These are phyloP conservation scores for Agrilus biguttatus DNA, from an alignment of 2,888 invertebrate species.

Conservation along the genomic window DNA sequence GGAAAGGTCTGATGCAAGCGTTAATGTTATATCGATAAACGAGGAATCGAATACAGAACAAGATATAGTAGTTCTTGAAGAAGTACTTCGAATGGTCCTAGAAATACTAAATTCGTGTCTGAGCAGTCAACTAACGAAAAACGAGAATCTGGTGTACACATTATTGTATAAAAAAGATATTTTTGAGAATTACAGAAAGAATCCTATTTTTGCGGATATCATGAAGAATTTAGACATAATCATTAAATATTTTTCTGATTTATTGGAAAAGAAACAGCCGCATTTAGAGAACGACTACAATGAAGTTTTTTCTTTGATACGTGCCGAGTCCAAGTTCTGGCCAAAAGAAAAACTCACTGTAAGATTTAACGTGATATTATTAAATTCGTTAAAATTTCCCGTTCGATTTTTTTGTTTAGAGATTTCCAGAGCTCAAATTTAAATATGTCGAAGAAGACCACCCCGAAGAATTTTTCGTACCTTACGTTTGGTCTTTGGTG, in stretches of 20 bases:
- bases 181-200: constrained; percentile 74
- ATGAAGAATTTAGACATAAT: constrained; percentile 92
- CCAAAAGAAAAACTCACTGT: constrained; percentile 87
- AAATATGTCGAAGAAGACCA: constrained; percentile 98
- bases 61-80: constrained; percentile 84
- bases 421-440: constrained; percentile 97
- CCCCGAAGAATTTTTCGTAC: constrained; percentile 98
- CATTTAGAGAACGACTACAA: constrained; percentile 63
- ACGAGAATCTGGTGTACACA: constrained; percentile 89
- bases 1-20: constrained; percentile 9
- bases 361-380: constrained; percentile 15
- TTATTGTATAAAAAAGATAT: constrained; percentile 83
- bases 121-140: constrained; percentile 71
- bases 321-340: constrained; percentile 86
- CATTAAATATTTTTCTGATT: constrained; percentile 52
- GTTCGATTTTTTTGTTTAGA: constrained; percentile 41
- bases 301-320: constrained; percentile 78
- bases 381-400: neutral
- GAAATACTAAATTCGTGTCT: constrained; percentile 96
- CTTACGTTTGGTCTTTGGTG: constrained; percentile 95
- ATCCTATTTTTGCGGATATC: constrained; percentile 83
- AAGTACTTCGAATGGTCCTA: constrained; percentile 89
- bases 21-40: constrained; percentile 16
- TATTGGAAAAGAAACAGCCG: constrained; percentile 42
- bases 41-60: constrained; percentile 44